Conservation (phyloP, 2,113 vertebrate species). For the Athene noctua region DNA sequence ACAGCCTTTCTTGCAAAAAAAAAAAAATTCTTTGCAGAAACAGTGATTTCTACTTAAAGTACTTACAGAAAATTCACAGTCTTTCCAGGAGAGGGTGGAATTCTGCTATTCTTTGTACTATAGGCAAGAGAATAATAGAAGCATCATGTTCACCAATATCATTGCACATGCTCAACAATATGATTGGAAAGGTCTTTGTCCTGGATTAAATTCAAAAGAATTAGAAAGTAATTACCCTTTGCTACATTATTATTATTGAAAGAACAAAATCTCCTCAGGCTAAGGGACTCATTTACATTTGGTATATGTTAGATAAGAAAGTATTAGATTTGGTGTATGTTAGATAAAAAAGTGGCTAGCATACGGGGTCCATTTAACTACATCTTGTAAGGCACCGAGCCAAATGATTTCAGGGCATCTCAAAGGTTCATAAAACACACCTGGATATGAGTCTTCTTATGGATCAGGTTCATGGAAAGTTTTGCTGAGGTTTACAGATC, state of each 20-base stretch:
- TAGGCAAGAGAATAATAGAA: neutral
- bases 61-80: neutral
- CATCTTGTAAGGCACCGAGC: neutral
- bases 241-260: neutral
- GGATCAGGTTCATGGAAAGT: slow-evolving; percentile 67
- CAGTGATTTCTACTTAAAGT: neutral
- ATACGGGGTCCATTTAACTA: slow-evolving; percentile 1
- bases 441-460: slow-evolving; percentile 53
- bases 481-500: slow-evolving; percentile 58
- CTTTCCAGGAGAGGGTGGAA: slow-evolving; percentile 64
- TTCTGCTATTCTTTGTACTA: slow-evolving; percentile 21
- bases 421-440: slow-evolving; percentile 51
- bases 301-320: slow-evolving; percentile 29
- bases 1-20: neutral
- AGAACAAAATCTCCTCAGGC: slow-evolving; percentile 27
- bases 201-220: slow-evolving; percentile 40
- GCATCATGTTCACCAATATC: neutral
- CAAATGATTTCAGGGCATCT: slow-evolving; percentile 58
- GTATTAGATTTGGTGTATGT: neutral
- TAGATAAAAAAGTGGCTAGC: slow-evolving; percentile 45
- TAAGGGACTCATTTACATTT: slow-evolving; percentile 27
- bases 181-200: neutral
- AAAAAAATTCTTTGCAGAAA: neutral
- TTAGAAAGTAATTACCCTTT: slow-evolving; percentile 22
- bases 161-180: neutral